phyloP scores from a whole-genome alignment of 2,888 invertebrate species.

The Rugalucina vietnamica region DNA sequence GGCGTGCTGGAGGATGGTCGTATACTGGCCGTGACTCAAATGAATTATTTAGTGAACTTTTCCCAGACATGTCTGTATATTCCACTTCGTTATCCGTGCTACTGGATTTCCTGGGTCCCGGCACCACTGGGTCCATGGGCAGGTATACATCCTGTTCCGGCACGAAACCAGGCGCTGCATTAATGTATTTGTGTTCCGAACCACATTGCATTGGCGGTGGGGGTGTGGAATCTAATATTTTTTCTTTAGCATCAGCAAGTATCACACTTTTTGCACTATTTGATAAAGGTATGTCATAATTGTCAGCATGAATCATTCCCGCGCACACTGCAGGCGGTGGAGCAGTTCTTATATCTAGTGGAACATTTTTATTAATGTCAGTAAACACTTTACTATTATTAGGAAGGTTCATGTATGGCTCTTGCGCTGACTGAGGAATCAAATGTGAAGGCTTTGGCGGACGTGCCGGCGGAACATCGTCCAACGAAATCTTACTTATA shows the following conservation, averaged over 20 bases:
- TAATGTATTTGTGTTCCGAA: constrained; percentile 69
- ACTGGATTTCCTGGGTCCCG: constrained; percentile 51
- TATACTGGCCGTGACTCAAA: constrained; percentile 54
- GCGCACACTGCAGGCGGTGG: constrained; percentile 33
- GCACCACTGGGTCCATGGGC: constrained; percentile 60
- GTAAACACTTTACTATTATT: constrained; percentile 67
- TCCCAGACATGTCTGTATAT: constrained; percentile 66
- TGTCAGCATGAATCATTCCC: constrained; percentile 61
- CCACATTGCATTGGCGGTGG: constrained; percentile 65
- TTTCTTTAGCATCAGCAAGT: constrained; percentile 42
- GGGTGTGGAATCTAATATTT: constrained; percentile 57
- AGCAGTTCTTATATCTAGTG: constrained; percentile 60
- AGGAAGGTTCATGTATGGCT: constrained; percentile 79
- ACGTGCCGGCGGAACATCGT: constrained; percentile 66
- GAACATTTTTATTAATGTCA: constrained; percentile 38
- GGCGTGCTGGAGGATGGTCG: constrained; percentile 62
- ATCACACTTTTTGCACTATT: constrained; percentile 52
- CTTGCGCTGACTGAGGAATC: constrained; percentile 53
- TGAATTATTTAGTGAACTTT: constrained; percentile 55
- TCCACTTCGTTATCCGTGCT: constrained; percentile 61
- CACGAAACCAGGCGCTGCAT: constrained; percentile 64
- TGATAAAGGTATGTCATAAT: constrained; percentile 62
- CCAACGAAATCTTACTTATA: constrained; percentile 28
- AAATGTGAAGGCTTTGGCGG: constrained; percentile 71
- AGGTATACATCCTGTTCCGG: constrained; percentile 61